Conservation (phyloP, 2,797 vertebrate species). For the Muscicapa comitata region DNA sequence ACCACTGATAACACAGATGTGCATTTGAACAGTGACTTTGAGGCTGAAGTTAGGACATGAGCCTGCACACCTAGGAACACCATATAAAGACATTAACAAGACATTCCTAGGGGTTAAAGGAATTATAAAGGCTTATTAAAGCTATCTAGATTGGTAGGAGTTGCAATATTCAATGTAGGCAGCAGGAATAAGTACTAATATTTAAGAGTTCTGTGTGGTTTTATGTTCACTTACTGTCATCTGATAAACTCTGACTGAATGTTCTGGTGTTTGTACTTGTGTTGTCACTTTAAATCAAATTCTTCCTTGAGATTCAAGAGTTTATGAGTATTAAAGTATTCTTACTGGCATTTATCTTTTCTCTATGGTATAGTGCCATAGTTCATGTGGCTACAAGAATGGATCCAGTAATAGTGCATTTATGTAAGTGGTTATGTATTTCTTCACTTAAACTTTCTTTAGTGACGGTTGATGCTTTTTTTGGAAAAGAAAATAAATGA, state of each 20-base stretch:
- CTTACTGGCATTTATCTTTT: background rate
- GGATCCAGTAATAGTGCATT: background rate
- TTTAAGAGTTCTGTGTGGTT: background rate
- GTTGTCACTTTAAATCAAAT: background rate
- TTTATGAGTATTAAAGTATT: background rate
- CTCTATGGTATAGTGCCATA: background rate
- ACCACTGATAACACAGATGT: background rate
- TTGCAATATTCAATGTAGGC: background rate
- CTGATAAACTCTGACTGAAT: background rate
- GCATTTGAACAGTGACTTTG: background rate
- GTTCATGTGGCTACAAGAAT: background rate
- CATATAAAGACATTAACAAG: background rate
- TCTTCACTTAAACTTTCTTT: background rate
- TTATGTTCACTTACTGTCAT: background rate
- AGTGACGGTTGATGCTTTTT: background rate
- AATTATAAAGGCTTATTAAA: background rate
- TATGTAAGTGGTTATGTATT: background rate
- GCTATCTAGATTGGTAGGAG: background rate
- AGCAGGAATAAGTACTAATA: background rate
- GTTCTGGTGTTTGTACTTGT: background rate
- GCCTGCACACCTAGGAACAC: background rate
- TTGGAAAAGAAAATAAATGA: background rate
- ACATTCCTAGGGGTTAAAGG: background rate
- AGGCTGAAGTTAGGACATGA: background rate
- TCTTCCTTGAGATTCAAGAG: background rate